Base-by-base conservation (phyloP, 2,797 vertebrate genomes). In the Spondyliosoma cantharus region DNA sequence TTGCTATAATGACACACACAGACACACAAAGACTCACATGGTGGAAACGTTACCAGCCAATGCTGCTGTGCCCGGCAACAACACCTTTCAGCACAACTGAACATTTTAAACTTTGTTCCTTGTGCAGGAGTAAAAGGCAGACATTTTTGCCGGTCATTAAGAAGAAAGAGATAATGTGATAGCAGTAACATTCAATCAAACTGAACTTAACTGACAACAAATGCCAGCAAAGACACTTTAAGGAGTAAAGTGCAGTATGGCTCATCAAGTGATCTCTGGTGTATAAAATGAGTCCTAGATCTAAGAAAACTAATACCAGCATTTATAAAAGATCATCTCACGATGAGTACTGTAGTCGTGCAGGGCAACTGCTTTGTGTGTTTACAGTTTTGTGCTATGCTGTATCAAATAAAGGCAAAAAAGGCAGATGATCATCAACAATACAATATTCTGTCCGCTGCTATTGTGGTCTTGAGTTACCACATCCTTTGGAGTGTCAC, bases 221-320 rank as follows among this genome's bases (percentile, higher is more conserved):
- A 65, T 72, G 48, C 56, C 67, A 80, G 52, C 43, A 62, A 68
- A 81, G 71, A 73, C 52, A 72, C 58, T 69, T 43, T 71, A 75
- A 72, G 45, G 56, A 62, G n/a, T n/a, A n/a, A 72, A 52, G n/a
- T 73, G 64, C 52, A 57, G 56, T 43, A 60, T 37, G 75, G 65
- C 67, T 85, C 65, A 83, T 83, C 77, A 81, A 54, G 24, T 61
- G 58, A 62, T 81, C 25, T 45, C 7, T 76, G 25, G 46, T n/a
- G 29, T 71, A 65, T 72, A 25, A 81, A 82, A 81, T 1, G 45
- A 58, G 64, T 71, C 46, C n/a, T 61, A 61, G 73, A 62, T 50
- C 58, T 56, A 60, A 78, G 42, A 22, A 48, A 9, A 61, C 57
- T 67, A 61, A 74, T 50, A 70, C 37, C 32, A 42, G 46, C 48